A percentile compares a stretch with the other conserved stretches of the same genome.
phyloP scores from a whole-genome alignment of 2,797 vertebrate genomes.

The Labroides dimidiatus region DNA sequence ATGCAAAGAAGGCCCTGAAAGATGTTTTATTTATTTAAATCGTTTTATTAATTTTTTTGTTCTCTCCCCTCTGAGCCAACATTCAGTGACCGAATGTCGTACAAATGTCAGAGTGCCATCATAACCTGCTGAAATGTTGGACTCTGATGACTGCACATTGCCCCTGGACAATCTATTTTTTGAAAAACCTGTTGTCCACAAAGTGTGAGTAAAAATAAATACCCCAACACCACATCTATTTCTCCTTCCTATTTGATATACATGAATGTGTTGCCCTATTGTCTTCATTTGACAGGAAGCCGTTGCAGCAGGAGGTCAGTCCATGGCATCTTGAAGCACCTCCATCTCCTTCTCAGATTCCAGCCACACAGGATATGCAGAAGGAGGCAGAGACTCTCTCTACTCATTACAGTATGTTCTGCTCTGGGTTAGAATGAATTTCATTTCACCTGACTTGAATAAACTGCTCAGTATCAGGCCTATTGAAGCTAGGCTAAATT shows the following conservation, averaged over 20 bases:
- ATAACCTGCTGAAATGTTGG: conserved; percentile 81
- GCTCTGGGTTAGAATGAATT: conserved; percentile 55
- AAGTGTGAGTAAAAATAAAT: conserved; percentile 85
- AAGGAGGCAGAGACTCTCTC: conserved; percentile 81
- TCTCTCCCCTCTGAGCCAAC: not conserved
- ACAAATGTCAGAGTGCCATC: conserved; percentile 9
- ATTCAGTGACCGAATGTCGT: conserved; percentile 30
- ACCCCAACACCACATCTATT: not conserved
- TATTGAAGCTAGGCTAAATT: conserved; percentile 47
- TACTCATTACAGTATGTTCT: conserved; percentile 81
- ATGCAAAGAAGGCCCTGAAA: too few relatives aligned
- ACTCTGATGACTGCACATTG: conserved; percentile 79
- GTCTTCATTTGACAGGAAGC: conserved; percentile 76
- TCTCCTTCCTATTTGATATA: not conserved
- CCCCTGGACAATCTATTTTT: conserved; percentile 89
- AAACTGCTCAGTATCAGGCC: conserved; percentile 46
- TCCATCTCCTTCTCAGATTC: conserved; percentile 88
- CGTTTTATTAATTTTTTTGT: too few relatives aligned
- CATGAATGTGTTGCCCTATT: conserved; percentile 10
- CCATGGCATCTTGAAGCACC: conserved; percentile 84
- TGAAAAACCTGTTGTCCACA: conserved; percentile 83
- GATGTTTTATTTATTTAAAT: too few relatives aligned
- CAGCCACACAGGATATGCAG: conserved; percentile 86
- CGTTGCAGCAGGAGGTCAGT: conserved; percentile 77
- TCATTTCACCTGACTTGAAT: conserved; percentile 65